Evolutionary conservation across 2,797 vertebrate species (phyloP).

Genomic region (Oophaga sylvatica): DNA sequence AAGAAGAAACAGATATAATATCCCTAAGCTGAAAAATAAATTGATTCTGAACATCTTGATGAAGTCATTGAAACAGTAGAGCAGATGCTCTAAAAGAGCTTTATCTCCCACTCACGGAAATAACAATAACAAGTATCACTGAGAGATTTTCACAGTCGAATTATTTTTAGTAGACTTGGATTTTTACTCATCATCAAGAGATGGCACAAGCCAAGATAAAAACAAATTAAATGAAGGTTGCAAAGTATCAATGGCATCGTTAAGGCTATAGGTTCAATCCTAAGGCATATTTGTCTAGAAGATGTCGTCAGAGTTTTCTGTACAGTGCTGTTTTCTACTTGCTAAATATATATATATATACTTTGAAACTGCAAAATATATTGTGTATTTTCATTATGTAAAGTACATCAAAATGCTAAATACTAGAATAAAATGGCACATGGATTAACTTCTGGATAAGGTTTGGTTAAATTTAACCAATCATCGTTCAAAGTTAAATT

Average conservation of each 20-base stretch:
- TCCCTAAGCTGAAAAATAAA: background rate
- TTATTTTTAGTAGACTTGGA: constrained; percentile 13
- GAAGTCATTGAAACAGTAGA: background rate
- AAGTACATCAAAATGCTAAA: background rate
- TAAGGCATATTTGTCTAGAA: background rate
- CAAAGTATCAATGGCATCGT: background rate
- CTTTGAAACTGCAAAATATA: background rate
- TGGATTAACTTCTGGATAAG: background rate
- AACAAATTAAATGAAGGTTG: constrained; percentile 9
- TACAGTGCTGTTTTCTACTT: background rate
- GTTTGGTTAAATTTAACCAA: too few species aligned
- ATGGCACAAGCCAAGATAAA: background rate
- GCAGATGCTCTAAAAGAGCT: background rate
- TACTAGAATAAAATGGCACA: background rate
- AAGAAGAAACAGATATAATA: background rate
- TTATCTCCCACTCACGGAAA: background rate
- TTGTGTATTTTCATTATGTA: background rate
- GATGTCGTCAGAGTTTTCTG: background rate
- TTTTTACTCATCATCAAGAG: constrained; percentile 10
- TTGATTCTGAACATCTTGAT: constrained; percentile 12
- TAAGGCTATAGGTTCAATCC: background rate
- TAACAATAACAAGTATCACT: background rate
- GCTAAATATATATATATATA: background rate
- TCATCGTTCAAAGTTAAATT: too few species aligned
- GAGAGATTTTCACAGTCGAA: constrained; percentile 6